Base-by-base conservation (phyloP, 2,888 invertebrate genomes). In the Lycocerus yunnanus region DNA sequence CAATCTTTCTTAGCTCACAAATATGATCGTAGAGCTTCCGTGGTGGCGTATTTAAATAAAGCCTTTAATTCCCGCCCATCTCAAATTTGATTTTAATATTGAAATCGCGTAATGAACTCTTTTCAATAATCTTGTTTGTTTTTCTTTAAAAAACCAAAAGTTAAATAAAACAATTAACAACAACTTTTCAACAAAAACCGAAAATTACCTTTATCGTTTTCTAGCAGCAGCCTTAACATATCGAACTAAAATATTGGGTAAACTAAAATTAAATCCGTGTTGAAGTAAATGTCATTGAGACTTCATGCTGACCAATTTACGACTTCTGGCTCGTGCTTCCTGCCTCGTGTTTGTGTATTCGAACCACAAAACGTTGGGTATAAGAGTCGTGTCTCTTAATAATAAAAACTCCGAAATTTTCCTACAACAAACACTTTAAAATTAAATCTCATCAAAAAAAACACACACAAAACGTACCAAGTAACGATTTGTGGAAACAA, bases 351-450 rank as follows among this genome's bases (percentile, higher is more conserved):
- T 94, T 20, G 95, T 96, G 86, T 97, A 97, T 86, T 97, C 97
- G 86, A 97, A 97, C 96, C 96, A 97, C 79, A 97, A 86, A 15
- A 97, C 94, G 86, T 97, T 97, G 20, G 97, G 97, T 85, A 97
- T 97, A 73, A 96, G 88, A 1, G 96, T 95, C 58, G 96, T 95
- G 85, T 97, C 97, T 78, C 97, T 90, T 76, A 97, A 88, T 88
- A 97, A 91, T 76, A 97, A 88, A 86, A 95, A 92, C 88, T 97
- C 97, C 73, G 95, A 94, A 80, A 95, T 87, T 88, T 92, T 94
- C 92, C 96, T 97, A 89, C 76, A 78, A 58, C 16, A 58, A 43
- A 15, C 8, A 21, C 9, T 65, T n/a, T n/a, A 14, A 21, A n/a
- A 65, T 20, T 15, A 67, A 15, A 14, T 43, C 1, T 3, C 8